Conservation (phyloP, 2,888 invertebrate species). For the Morpho deidamia region DNA sequence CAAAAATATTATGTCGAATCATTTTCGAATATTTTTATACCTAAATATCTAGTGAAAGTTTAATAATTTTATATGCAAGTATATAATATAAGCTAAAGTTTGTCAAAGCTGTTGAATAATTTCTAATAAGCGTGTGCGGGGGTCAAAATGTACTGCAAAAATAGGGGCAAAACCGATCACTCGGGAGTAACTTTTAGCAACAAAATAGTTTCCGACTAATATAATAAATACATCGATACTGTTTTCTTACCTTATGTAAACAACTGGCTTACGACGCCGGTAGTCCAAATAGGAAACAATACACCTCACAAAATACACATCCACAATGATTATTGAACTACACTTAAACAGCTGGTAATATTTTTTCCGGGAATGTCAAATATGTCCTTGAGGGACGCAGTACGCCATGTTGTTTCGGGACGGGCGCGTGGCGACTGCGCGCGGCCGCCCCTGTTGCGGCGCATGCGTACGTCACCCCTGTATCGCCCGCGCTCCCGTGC, state of each 20-base stretch:
- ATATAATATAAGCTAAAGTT: no score
- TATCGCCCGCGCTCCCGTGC: constrained; percentile 36
- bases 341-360: constrained; percentile 39
- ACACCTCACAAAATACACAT: constrained; percentile 46
- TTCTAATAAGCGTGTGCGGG: no score
- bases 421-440: constrained; percentile 75
- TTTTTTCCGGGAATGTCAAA: constrained; percentile 59
- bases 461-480: constrained; percentile 66
- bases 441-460: constrained; percentile 49
- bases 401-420: constrained; percentile 66
- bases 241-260: constrained; percentile 54
- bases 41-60: no score
- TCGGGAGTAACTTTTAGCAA: no score
- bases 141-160: no score
- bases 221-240: no score
- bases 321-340: constrained; percentile 30
- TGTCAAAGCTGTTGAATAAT: no score
- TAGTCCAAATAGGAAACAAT: constrained; percentile 41
- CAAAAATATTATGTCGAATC: no score
- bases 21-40: no score
- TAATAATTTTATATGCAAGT: no score
- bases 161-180: no score
- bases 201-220: no score
- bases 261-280: constrained; percentile 46
- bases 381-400: constrained; percentile 62